A percentile compares a stretch with the other conserved stretches of the same genome.
Conservation (phyloP, 2,888 invertebrate species). For the Abrostola triplasia region DNA sequence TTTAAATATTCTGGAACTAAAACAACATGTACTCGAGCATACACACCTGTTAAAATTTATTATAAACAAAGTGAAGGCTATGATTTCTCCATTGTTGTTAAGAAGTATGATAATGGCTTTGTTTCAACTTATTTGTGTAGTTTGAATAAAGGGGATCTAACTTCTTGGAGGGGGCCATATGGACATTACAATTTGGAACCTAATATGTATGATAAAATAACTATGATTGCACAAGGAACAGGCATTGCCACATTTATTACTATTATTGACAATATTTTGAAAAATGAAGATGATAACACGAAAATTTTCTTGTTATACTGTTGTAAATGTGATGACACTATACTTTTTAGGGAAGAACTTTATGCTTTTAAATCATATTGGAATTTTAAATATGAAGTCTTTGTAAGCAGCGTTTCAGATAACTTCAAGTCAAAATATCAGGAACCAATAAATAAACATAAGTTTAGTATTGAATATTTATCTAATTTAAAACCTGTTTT, state of each 20-base stretch:
- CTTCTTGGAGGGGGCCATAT: conserved; percentile 93
- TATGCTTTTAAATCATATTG: conserved; percentile 89
- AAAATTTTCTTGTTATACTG: conserved; percentile 90
- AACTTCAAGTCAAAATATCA: conserved; percentile 77
- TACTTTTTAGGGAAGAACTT: conserved; percentile 90
- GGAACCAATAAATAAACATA: conserved; percentile 81
- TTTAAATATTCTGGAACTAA: conserved; percentile 65
- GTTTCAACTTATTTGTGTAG: conserved; percentile 88
- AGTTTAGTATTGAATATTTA: conserved; percentile 74
- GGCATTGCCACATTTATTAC: conserved; percentile 92
- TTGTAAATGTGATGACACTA: conserved; percentile 86
- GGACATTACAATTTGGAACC: conserved; percentile 86
- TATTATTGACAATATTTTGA: conserved; percentile 89
- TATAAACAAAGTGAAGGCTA: conserved; percentile 38
- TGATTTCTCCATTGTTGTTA: conserved; percentile 90
- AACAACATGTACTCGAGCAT: conserved; percentile 72
- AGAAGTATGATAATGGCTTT: conserved; percentile 87
- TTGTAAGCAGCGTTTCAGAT: conserved; percentile 74
- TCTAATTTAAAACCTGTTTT: conserved; percentile 66
- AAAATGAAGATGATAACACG: conserved; percentile 91
- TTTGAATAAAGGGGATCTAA: conserved; percentile 81
- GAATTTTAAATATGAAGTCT: conserved; percentile 92
- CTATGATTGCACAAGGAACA: conserved; percentile 91
- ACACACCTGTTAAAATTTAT: conserved; percentile 74
- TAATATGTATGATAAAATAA: conserved; percentile 77